phyloP scores from a whole-genome alignment of 2,113 vertebrate genomes.

The Zapus hudsonius region DNA sequence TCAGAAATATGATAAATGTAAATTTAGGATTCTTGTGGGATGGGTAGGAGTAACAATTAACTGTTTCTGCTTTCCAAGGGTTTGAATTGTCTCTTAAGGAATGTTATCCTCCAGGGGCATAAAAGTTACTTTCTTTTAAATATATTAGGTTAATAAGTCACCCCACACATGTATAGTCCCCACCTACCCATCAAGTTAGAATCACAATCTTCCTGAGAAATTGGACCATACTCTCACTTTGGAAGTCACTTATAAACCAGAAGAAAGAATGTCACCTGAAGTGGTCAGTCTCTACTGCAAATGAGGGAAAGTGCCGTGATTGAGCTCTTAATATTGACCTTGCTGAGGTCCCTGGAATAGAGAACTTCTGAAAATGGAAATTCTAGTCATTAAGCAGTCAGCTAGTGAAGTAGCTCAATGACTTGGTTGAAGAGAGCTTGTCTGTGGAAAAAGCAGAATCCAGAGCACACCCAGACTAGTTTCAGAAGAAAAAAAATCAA shows the following conservation, averaged over 20 bases:
- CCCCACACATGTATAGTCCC: background rate
- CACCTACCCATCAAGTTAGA: background rate
- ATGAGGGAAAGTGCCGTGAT: rapidly evolving
- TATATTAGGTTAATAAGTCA: background rate
- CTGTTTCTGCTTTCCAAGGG: background rate
- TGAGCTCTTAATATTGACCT: background rate
- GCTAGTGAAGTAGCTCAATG: rapidly evolving
- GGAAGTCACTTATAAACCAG: background rate
- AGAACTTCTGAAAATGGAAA: background rate
- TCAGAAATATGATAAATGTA: background rate
- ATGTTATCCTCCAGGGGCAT: background rate
- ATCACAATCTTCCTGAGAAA: background rate
- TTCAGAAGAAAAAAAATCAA: background rate
- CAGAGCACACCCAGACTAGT: rapidly evolving
- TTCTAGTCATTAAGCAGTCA: rapidly evolving
- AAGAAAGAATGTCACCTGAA: background rate
- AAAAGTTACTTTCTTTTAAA: background rate
- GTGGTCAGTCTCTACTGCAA: background rate
- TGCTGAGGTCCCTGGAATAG: no score
- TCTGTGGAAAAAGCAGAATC: rapidly evolving
- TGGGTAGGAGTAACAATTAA: background rate
- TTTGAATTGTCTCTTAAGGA: background rate
- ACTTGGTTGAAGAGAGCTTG: rapidly evolving
- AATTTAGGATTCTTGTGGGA: background rate
- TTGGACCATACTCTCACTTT: rapidly evolving